Percentiles rank a stretch among this genome's conserved stretches.
These are phyloP conservation scores for Tinea trinotella DNA, from an alignment of 2,888 invertebrate genomes.

Conservation along the genomic window DNA sequence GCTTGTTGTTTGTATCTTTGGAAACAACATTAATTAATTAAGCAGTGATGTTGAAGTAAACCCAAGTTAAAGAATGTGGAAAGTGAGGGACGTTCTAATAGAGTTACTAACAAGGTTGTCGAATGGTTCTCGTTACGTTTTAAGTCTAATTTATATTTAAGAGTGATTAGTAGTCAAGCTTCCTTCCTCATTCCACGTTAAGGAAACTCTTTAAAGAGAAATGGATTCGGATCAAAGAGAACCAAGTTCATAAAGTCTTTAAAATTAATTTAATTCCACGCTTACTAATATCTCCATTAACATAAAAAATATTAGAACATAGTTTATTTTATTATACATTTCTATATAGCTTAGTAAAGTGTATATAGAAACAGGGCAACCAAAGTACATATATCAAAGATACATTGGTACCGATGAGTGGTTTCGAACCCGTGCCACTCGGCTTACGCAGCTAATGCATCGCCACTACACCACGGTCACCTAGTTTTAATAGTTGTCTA, in stretches of 20 bases:
- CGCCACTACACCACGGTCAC: too few species aligned
- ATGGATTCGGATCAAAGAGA: constrained; percentile 26
- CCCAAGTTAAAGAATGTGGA: constrained; percentile 31
- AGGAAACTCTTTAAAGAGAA: constrained; percentile 19
- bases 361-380: too few species aligned
- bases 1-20: constrained; percentile 16
- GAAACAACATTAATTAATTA: constrained; percentile 33
- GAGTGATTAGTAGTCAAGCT: constrained; percentile 22
- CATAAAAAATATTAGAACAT: too few species aligned
- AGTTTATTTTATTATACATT: too few species aligned
- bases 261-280: constrained; percentile 29
- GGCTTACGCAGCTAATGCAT: too few species aligned
- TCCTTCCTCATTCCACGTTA: constrained; percentile 19
- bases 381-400: too few species aligned
- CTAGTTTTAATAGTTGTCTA: too few species aligned
- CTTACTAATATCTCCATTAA: constrained; percentile 17
- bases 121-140: constrained; percentile 26
- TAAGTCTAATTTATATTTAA: constrained; percentile 27
- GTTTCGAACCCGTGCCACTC: too few species aligned
- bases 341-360: too few species aligned
- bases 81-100: constrained; percentile 29
- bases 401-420: too few species aligned
- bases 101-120: constrained; percentile 29
- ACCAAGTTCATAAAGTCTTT: constrained; percentile 27
- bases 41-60: constrained; percentile 30